Evolutionary conservation across 1,140 invertebrate genomes (phyloP).

Genomic region (Brachionus asplanchnoidis): DNA sequence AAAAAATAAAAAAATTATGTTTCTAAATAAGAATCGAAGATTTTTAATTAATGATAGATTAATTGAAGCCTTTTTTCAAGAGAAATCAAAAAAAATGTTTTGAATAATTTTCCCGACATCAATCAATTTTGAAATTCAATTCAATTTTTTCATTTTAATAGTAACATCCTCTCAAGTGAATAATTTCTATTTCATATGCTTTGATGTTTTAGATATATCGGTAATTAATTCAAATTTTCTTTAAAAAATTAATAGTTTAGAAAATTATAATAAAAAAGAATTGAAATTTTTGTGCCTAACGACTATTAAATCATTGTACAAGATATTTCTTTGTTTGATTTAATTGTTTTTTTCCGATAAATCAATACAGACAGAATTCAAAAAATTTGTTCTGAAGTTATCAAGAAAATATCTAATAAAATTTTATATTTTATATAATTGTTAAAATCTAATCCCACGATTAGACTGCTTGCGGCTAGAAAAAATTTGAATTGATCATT

Average conservation of each 20-base stretch:
- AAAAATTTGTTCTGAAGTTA: not conserved
- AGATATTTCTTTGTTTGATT: not conserved
- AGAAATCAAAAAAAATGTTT: not conserved
- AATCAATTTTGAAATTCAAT: not conserved
- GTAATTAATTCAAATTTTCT: not conserved
- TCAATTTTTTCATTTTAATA: not conserved
- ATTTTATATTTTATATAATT: no score
- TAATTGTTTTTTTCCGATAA: not conserved
- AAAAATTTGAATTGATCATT: not conserved
- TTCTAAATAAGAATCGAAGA: no score
- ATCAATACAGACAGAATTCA: not conserved
- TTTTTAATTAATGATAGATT: not conserved
- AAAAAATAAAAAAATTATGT: no score
- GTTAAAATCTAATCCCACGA: not conserved
- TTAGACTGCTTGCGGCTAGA: not conserved
- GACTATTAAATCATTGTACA: no score
- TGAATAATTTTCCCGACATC: not conserved
- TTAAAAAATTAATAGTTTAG: not conserved
- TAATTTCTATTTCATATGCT: not conserved
- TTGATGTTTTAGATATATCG: not conserved
- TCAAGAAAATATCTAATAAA: no score
- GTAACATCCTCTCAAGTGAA: not conserved
- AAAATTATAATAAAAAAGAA: not conserved
- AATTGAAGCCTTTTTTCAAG: not conserved
- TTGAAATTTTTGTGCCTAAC: not conserved